phyloP scores from a whole-genome alignment of 2,797 vertebrate species.

The Gallirallus australis region DNA sequence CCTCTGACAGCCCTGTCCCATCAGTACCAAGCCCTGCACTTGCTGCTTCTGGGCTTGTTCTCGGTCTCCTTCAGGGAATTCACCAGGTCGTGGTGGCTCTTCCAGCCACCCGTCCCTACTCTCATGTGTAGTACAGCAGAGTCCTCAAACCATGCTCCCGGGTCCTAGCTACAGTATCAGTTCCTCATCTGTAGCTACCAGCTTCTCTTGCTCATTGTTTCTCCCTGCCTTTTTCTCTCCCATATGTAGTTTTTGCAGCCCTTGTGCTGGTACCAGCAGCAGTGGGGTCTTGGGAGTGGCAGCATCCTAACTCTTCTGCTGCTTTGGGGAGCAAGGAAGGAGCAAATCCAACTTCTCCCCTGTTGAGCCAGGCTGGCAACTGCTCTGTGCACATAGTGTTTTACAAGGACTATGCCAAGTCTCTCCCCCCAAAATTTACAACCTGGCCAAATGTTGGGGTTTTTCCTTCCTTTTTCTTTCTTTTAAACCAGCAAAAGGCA shows the following conservation, averaged over 20 bases:
- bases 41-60: background rate
- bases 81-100: rapidly evolving
- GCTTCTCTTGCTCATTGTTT: background rate
- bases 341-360: background rate
- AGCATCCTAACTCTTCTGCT: background rate
- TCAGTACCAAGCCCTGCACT: background rate
- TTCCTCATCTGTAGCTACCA: background rate
- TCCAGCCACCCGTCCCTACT: background rate
- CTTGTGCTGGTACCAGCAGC: background rate
- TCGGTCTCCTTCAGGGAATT: background rate
- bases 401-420: background rate
- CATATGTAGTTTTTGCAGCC: background rate
- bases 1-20: background rate
- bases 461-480: background rate
- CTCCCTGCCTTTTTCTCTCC: background rate
- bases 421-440: background rate
- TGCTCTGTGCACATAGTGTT: background rate
- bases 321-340: background rate
- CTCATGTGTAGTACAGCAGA: rapidly evolving
- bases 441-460: background rate
- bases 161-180: background rate
- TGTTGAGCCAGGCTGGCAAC: background rate
- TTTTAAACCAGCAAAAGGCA: background rate
- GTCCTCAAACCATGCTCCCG: background rate
- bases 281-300: background rate